These are phyloP conservation scores for Megalops cyprinoides DNA, from an alignment of 2,797 vertebrate genomes.

Conservation along the genomic window DNA sequence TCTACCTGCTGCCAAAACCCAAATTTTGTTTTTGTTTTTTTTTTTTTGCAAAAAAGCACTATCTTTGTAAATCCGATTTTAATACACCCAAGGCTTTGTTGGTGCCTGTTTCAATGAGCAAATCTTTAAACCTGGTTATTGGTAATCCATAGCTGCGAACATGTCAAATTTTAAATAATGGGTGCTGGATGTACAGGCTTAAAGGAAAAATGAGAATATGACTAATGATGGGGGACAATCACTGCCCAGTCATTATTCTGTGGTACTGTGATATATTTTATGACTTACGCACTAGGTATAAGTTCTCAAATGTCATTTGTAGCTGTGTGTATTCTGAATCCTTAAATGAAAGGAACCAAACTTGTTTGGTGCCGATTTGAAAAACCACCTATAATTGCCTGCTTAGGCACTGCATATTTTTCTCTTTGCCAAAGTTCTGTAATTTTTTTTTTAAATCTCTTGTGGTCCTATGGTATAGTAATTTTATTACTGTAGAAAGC, in stretches of 20 bases:
- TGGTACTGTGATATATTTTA: no score
- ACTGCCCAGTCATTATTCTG: no score
- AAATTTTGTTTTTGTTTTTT: no score
- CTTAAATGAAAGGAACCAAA: neutral
- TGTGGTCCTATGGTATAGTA: no score
- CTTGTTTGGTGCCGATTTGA: neutral
- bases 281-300: no score
- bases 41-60: constrained; percentile 49
- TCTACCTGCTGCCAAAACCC: constrained; percentile 57
- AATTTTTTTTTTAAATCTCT: no score
- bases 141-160: constrained; percentile 37
- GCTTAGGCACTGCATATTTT: no score
- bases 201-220: neutral
- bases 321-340: neutral
- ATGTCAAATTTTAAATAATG: neutral
- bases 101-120: constrained; percentile 28
- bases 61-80: constrained; percentile 36
- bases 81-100: constrained; percentile 42
- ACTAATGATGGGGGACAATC: neutral
- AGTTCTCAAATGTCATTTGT: no score
- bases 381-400: neutral
- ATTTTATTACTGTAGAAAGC: no score
- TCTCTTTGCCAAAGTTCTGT: no score
- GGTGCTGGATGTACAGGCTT: neutral
- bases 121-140: constrained; percentile 44